Percentiles rank a stretch among this genome's conserved stretches.
phyloP scores from a whole-genome alignment of 2,113 vertebrate species.

The Psilopsiagon aymara region DNA sequence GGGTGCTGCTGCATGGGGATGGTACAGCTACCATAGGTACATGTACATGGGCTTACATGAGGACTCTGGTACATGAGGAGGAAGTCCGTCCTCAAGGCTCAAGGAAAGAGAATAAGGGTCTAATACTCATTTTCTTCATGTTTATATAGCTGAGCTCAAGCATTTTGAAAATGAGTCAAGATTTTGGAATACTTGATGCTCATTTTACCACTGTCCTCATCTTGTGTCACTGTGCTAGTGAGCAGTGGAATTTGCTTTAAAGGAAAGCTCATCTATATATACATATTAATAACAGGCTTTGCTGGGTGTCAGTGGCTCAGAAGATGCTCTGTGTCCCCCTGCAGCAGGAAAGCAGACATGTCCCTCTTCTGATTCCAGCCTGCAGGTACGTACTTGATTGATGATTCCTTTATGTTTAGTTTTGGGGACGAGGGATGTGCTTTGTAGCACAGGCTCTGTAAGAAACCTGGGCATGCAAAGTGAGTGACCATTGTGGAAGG shows the following conservation, averaged over 20 bases:
- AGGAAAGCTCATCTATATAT: background rate
- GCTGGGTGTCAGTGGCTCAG: background rate
- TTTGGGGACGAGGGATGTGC: background rate
- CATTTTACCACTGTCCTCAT: background rate
- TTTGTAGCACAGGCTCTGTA: background rate
- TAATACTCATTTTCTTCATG: background rate
- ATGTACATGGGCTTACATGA: fast-evolving
- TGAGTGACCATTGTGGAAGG: fast-evolving
- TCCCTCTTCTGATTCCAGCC: background rate
- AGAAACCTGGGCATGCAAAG: background rate
- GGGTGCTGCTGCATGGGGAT: background rate
- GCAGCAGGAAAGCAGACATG: fast-evolving
- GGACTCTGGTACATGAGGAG: fast-evolving
- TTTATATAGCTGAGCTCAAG: background rate
- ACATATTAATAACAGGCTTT: background rate
- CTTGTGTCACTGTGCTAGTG: background rate
- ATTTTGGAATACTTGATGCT: background rate
- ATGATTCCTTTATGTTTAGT: background rate
- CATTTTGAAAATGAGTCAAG: background rate
- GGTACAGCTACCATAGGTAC: fast-evolving
- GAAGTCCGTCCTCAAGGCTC: background rate
- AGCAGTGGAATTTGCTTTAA: background rate
- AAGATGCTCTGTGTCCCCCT: background rate
- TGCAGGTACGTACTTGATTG: background rate
- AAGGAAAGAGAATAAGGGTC: fast-evolving